Base-by-base conservation (phyloP, 2,113 vertebrate genomes). In the Gymnobelideus leadbeateri region DNA sequence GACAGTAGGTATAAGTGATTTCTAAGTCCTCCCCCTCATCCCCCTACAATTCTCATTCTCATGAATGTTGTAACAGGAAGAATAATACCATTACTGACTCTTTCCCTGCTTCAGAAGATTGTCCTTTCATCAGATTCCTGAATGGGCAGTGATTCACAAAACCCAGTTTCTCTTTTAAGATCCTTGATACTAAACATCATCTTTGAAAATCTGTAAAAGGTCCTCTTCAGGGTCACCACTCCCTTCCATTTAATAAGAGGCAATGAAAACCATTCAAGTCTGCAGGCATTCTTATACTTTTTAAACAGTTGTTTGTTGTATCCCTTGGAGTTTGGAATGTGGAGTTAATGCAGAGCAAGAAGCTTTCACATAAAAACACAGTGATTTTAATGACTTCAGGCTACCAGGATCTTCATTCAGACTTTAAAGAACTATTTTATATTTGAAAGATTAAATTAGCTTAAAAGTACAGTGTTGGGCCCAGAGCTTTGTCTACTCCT, bases 311-410 rank as follows among this genome's bases (percentile, higher is more conserved):
- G 89, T 52, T 96, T 93, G 49, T 92, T 94, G 8, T 28, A 53
- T 68, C 91, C 91, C 57, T 95, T 53, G 10, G 95, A 92, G 51
- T 94, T 91, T 94, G 93, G 94, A 94, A 94, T 94, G 93, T 7
- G 51, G 92, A 97, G 43, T 84, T 96, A 55, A 52, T 25, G 51
- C 49, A 89, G 50, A 95, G 91, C 61, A 92, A 94, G 92, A 95
- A 92, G 91, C 84, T 91, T 95, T 96, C 57, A 92, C 11, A 11
- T 43, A 52, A 43, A 93, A 92, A 43, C 49, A 77, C 92, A 93
- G n/a, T 46, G 68, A 92, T 94, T 94, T 93, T 94, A 89, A 95
- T 95, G 93, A 95, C 53, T 54, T 55, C 10, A 55, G 53, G 89
- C 57, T 93, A 89, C 24, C 91, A 90, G 84, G 43, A 89, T 96